Evolutionary conservation across 2,113 vertebrate species (phyloP).

Genomic region (Apodemus speciosus): DNA sequence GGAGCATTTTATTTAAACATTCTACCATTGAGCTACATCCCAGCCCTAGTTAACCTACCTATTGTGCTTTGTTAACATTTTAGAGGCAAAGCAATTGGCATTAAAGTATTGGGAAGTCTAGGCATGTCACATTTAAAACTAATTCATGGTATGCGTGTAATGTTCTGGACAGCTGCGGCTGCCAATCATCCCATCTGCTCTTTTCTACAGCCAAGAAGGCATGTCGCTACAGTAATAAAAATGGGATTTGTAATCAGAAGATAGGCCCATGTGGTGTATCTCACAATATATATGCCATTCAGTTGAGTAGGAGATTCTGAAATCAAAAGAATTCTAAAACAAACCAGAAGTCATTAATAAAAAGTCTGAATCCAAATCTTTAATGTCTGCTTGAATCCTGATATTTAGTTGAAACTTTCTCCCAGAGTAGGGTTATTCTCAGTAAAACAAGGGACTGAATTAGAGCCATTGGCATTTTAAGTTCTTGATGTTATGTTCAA

Average conservation of each 20-base stretch:
- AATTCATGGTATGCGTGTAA: slow-evolving; percentile 44
- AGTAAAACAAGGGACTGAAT: slow-evolving; percentile 7
- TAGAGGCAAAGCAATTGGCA: neutral
- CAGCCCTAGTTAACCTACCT: slow-evolving; percentile 31
- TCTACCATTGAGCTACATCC: neutral
- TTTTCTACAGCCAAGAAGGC: slow-evolving; percentile 49
- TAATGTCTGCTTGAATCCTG: slow-evolving; percentile 25
- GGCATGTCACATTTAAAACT: slow-evolving; percentile 56
- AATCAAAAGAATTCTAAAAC: slow-evolving; percentile 56
- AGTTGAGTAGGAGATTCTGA: slow-evolving; percentile 3
- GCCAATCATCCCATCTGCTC: slow-evolving; percentile 71
- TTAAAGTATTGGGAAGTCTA: slow-evolving; percentile 44
- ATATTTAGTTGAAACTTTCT: slow-evolving; percentile 52
- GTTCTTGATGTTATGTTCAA: slow-evolving; percentile 31
- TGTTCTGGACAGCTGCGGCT: slow-evolving; percentile 64
- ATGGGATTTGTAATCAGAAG: slow-evolving; percentile 48
- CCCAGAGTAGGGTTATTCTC: slow-evolving; percentile 33
- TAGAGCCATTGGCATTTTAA: slow-evolving; percentile 22
- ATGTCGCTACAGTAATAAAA: slow-evolving; percentile 66
- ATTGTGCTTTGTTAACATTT: slow-evolving; percentile 42
- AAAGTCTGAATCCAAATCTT: slow-evolving; percentile 42
- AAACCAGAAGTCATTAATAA: slow-evolving; percentile 58
- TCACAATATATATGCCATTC: slow-evolving; percentile 30
- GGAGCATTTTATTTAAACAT: neutral
- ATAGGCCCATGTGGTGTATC: neutral